phyloP scores from a whole-genome alignment of 2,797 vertebrate genomes.

The Megaceryle alcyon region DNA sequence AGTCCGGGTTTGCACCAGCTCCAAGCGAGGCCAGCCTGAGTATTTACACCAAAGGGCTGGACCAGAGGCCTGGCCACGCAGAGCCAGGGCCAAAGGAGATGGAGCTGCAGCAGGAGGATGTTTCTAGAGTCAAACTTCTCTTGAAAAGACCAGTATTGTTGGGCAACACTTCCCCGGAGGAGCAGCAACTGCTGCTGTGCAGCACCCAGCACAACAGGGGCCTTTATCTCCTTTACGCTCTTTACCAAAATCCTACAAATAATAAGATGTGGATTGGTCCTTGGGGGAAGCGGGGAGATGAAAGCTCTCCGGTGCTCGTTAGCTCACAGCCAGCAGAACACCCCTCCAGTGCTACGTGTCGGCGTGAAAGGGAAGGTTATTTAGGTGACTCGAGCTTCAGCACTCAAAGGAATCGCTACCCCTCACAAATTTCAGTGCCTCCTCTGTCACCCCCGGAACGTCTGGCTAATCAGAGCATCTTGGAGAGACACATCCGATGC shows the following conservation, averaged over 20 bases:
- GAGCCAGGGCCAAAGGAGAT: not conserved
- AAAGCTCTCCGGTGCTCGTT: rapidly evolving
- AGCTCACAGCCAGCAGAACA: not conserved
- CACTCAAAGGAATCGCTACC: not conserved
- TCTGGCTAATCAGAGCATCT: slow-evolving; percentile 15
- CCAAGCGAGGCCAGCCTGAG: not conserved
- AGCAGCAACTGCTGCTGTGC: not conserved
- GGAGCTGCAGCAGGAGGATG: not conserved
- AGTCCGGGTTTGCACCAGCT: not conserved
- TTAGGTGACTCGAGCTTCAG: not conserved
- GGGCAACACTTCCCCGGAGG: not conserved
- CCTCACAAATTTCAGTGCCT: not conserved
- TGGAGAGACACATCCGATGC: not conserved
- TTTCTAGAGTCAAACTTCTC: not conserved
- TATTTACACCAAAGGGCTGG: not conserved
- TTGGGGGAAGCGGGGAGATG: not conserved
- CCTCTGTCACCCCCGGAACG: not conserved
- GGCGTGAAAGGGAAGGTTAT: not conserved
- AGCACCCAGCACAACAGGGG: not conserved
- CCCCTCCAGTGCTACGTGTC: not conserved
- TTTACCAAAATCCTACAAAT: not conserved
- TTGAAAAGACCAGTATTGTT: not conserved
- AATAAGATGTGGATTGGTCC: not conserved
- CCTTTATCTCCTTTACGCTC: not conserved
- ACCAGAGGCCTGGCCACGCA: rapidly evolving